Percentiles rank a stretch among this genome's conserved stretches.
These are phyloP conservation scores for Apostichopus leukothele DNA, from an alignment of 53 echinoderm and acorn worm genomes.

Conservation along the genomic window DNA sequence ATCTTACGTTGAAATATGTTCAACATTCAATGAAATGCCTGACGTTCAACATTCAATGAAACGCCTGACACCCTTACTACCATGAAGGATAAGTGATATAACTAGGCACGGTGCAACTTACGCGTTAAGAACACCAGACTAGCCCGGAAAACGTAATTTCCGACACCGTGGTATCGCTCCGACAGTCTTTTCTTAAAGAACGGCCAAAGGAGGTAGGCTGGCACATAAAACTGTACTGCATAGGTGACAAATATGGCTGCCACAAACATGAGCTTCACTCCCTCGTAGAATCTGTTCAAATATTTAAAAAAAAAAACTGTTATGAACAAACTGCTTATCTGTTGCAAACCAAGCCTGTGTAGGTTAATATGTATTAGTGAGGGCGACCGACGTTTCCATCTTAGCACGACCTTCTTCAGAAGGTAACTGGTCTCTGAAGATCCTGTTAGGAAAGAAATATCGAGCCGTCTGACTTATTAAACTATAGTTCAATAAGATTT, in stretches of 20 bases:
- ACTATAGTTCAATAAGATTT: no score
- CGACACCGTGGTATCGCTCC: constrained; percentile 55
- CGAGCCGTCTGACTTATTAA: no score
- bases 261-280: constrained; percentile 80
- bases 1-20: no score
- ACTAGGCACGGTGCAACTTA: constrained; percentile 49
- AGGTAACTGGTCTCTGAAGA: no score
- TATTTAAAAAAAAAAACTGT: constrained; percentile 13
- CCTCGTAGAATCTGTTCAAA: constrained; percentile 68
- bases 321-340: no score
- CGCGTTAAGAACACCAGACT: constrained; percentile 77
- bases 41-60: not conserved
- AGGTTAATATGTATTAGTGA: not conserved
- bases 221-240: constrained; percentile 93
- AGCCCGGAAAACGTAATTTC: constrained; percentile 78
- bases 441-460: no score
- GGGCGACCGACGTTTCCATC: not conserved
- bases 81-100: not conserved
- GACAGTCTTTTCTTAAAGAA: constrained; percentile 59
- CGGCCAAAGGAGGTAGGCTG: constrained; percentile 81
- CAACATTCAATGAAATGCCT: not conserved
- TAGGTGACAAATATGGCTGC: constrained; percentile 92
- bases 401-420: no score
- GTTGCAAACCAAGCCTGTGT: not conserved
- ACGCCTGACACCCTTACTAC: not conserved